These are phyloP conservation scores for Halichondria panicea DNA, from an alignment of 37 sponge, comb jelly and placozoan genomes.

Conservation along the genomic window DNA sequence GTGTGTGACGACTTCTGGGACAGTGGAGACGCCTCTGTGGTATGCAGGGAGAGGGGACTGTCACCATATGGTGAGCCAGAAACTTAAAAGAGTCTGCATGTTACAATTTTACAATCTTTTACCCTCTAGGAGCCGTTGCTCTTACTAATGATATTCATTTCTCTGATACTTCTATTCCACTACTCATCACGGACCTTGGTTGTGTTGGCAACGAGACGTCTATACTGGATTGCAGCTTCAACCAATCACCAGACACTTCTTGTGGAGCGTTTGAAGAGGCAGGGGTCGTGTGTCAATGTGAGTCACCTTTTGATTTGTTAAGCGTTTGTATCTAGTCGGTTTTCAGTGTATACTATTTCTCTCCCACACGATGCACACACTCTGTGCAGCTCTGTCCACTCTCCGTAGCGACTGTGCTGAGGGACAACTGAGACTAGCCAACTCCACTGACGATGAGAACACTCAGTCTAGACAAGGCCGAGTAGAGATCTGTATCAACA, in stretches of 20 bases:
- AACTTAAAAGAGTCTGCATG: too few relatives aligned
- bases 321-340: not conserved
- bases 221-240: constrained; percentile 8
- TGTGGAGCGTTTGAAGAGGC: constrained; percentile 4
- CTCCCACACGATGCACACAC: too few relatives aligned
- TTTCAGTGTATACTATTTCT: not conserved
- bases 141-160: not conserved
- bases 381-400: too few relatives aligned
- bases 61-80: constrained; percentile 3
- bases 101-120: not conserved
- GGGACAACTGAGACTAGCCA: too few relatives aligned
- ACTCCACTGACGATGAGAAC: too few relatives aligned
- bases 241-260: not conserved
- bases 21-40: not conserved
- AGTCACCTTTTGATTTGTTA: not conserved
- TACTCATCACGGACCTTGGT: not conserved
- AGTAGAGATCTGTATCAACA: too few relatives aligned
- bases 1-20: constrained; percentile 2
- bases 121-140: not conserved
- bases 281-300: constrained; percentile 8
- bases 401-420: not conserved
- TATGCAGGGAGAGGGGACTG: constrained; percentile 5
- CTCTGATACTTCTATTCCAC: not conserved
- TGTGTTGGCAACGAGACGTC: constrained; percentile 9
- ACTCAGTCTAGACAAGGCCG: too few relatives aligned